A percentile compares a stretch with the other conserved stretches of the same genome.
Evolutionary conservation across 2,888 invertebrate genomes (phyloP).

Genomic region (Lycia hirtaria): DNA sequence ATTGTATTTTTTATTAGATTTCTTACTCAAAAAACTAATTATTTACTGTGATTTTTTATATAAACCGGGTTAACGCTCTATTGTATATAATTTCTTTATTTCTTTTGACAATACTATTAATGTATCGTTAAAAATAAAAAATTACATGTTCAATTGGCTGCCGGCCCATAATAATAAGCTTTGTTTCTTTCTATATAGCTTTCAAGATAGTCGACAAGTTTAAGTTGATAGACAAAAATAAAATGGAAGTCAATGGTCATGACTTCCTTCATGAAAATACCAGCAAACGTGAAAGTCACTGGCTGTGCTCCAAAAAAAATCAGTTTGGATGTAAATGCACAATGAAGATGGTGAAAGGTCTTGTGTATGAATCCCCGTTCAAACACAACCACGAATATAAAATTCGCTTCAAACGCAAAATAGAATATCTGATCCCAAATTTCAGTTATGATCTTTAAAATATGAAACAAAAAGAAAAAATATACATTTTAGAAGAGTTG

Average conservation of each 20-base stretch:
- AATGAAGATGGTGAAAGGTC: background rate
- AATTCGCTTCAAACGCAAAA: constrained; percentile 7
- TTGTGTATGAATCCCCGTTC: background rate
- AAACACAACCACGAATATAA: constrained; percentile 15
- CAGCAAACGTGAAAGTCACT: background rate
- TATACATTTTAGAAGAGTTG: no score
- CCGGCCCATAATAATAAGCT: background rate
- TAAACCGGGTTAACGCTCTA: no score
- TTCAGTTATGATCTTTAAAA: background rate
- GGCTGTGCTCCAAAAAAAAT: constrained; percentile 16
- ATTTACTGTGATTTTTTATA: no score
- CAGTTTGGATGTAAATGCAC: constrained; percentile 14
- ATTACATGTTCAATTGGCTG: no score
- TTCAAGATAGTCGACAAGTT: constrained; percentile 2
- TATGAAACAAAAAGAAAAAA: no score
- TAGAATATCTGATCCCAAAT: background rate
- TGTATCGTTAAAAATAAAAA: no score
- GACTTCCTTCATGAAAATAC: constrained; percentile 7
- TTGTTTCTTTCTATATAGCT: background rate
- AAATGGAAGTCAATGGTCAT: background rate
- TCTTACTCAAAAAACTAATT: no score
- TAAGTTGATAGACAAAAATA: constrained; percentile 4
- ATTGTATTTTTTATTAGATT: no score
- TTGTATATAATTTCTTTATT: no score
- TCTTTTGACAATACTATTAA: no score